Percentiles rank a stretch among this genome's conserved stretches.
phyloP scores from a whole-genome alignment of 92 coral and sea anemone genomes.

The Bergia sp. region DNA sequence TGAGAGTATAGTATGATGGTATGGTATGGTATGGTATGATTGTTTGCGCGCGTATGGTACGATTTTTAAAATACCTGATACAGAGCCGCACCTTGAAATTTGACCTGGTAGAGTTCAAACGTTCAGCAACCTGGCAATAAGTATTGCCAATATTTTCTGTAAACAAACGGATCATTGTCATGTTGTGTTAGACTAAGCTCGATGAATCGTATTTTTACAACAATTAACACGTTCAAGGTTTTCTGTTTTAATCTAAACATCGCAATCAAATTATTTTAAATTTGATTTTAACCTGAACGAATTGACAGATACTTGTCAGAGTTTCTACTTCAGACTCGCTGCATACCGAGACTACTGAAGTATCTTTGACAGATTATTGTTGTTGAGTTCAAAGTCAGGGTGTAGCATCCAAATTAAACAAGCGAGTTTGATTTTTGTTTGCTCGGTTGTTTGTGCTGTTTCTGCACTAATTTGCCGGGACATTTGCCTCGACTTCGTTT shows the following conservation, averaged over 20 bases:
- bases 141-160: background rate
- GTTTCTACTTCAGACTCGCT: background rate
- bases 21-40: constrained; percentile 2
- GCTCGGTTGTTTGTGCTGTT: background rate
- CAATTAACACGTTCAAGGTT: no score
- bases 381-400: background rate
- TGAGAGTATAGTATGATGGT: background rate
- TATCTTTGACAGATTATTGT: background rate
- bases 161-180: background rate
- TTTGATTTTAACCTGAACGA: no score
- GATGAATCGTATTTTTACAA: background rate
- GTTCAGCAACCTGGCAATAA: background rate
- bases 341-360: background rate
- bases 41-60: background rate
- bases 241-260: no score
- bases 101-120: constrained; percentile 10
- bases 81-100: background rate
- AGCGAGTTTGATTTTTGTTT: background rate
- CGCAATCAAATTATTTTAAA: no score
- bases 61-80: background rate
- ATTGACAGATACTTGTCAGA: background rate
- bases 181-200: background rate
- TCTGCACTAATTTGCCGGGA: background rate
- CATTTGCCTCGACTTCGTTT: background rate
- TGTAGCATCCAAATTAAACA: background rate